Percentiles rank a stretch among this genome's conserved stretches.
These are phyloP conservation scores for Apis cerana DNA, from an alignment of 1,140 invertebrate species.

Conservation along the genomic window DNA sequence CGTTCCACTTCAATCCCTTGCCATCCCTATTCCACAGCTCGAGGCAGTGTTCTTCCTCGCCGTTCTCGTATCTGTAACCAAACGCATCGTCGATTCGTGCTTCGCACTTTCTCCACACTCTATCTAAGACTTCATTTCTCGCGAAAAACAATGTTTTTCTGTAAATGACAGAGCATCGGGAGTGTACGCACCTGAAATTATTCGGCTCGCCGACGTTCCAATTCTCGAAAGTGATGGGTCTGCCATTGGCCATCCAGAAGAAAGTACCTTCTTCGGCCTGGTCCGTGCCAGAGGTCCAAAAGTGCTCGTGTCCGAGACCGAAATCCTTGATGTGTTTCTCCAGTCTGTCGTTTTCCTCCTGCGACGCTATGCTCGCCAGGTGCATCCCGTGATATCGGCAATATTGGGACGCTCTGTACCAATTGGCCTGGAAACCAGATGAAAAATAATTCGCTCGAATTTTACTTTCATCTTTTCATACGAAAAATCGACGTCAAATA, in stretches of 20 bases:
- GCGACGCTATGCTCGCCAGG: conserved; percentile 92
- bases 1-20: conserved; percentile 95
- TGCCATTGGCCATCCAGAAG: conserved; percentile 95
- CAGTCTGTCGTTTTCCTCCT: conserved; percentile 93
- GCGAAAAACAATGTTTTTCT: no score
- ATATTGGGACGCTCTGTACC: conserved; percentile 95
- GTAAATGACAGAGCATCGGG: no score
- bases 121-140: no score
- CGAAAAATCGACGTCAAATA: no score
- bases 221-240: conserved; percentile 93
- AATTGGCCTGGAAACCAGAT: conserved; percentile 90
- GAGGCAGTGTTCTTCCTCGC: conserved; percentile 94
- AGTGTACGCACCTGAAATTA: conserved; percentile 88
- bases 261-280: conserved; percentile 93
- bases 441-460: conserved; percentile 22
- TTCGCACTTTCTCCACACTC: background rate
- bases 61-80: conserved; percentile 88
- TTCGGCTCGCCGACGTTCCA: conserved; percentile 96
- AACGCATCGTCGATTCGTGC: background rate
- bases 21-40: conserved; percentile 95
- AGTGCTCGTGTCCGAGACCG: conserved; percentile 93
- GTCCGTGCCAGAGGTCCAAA: conserved; percentile 96
- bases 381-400: conserved; percentile 96
- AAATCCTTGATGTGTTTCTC: conserved; percentile 92
- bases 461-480: conserved; percentile 1